These are phyloP conservation scores for Pandion haliaetus DNA, from an alignment of 2,113 vertebrate genomes.

Conservation along the genomic window DNA sequence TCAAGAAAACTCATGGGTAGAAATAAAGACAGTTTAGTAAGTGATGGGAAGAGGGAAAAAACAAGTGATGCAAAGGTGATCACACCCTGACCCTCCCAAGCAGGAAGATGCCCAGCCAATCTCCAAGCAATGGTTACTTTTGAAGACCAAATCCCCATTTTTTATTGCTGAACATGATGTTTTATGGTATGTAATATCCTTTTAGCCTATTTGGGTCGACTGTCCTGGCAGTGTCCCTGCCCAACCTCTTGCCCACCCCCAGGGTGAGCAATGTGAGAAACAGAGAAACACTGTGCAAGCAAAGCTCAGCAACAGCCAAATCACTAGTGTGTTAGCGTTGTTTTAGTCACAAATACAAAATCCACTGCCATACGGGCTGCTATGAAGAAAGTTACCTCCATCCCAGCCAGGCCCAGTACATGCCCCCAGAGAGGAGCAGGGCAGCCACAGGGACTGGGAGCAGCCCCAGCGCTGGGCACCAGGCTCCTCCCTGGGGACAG, in stretches of 20 bases:
- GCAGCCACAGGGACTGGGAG: not conserved
- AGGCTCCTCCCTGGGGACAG: not conserved
- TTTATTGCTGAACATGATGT: not conserved
- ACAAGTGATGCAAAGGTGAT: not conserved
- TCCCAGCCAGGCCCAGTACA: not conserved
- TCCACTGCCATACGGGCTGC: not conserved
- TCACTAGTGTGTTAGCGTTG: not conserved
- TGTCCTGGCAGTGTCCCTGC: accelerated
- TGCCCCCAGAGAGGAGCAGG: not conserved
- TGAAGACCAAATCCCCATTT: not conserved
- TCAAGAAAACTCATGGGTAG: not conserved
- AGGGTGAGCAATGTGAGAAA: not conserved
- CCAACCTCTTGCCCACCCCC: not conserved
- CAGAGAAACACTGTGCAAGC: not conserved
- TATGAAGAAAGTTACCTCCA: not conserved
- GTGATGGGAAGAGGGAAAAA: not conserved
- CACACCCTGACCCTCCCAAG: accelerated
- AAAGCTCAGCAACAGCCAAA: not conserved
- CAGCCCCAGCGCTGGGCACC: not conserved
- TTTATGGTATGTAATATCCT: accelerated
- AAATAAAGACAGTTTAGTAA: not conserved
- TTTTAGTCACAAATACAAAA: not conserved
- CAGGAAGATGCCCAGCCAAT: accelerated
- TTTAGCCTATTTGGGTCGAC: not conserved
- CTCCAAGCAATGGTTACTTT: not conserved